Evolutionary conservation across 2,113 vertebrate species (phyloP), one percentile per base, ranked within the genome.

Genomic region (Phoxinus phoxinus): DNA sequence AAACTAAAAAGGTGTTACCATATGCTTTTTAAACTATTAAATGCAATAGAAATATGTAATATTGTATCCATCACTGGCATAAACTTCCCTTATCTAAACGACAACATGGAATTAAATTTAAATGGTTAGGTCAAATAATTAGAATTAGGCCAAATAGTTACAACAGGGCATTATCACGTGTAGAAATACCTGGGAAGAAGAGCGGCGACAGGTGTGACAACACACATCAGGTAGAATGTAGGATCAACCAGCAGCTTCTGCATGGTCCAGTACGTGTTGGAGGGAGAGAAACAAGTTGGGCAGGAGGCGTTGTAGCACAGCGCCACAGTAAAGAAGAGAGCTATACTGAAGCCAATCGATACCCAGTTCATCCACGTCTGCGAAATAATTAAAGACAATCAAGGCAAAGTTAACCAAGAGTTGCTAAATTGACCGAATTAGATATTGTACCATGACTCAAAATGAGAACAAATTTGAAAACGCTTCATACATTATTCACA

Each of bases 361-460:
- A 93, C 91, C 96, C 96, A 97, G 95, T 99, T 97, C 88, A 99
- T 93, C 96, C 97, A 98, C n/a, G 98, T 99, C 98, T 99, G 77
- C 82, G 88, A 89, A 1, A 80, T 63, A 86, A 65, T 87, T 1
- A 2, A 61, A 87, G 3, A 10, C 10, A 59, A 27, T 9, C 19
- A 46, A 15, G 12, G 53, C 27, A 48, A 23, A 21, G n/a, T 48
- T 21, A 37, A 15, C 13, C 27, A 76, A 53, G 74, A 51, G 17
- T 1, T 76, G 17, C 25, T 30, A 53, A 51, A 72, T 41, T n/a
- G 35, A 21, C 67, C 37, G 32, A 23, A 71, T 21, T 41, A 41
- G 9, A 71, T 23, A 71, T 37, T 71, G 37, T 71, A 19, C 65
- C 32, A 21, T 10, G 65, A 35, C 32, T 69, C 32, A 35, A 35